phyloP scores from a whole-genome alignment of 2,888 invertebrate species.

The Latheticus oryzae region DNA sequence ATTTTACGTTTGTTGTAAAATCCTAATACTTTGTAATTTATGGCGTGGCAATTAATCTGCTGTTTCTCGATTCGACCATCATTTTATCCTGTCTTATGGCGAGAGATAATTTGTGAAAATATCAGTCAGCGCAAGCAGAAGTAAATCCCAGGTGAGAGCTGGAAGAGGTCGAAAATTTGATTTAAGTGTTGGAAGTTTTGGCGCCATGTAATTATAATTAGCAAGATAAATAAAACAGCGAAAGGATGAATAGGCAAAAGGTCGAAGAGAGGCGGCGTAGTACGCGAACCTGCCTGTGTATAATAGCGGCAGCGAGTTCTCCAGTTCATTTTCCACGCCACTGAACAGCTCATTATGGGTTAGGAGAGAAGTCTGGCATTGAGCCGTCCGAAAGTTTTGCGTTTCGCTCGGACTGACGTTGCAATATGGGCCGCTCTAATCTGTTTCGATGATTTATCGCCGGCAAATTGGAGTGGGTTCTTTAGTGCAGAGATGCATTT shows the following conservation, averaged over 20 bases:
- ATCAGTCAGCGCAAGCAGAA: slow-evolving; percentile 27
- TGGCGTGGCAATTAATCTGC: slow-evolving; percentile 23
- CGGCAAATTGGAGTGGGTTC: slow-evolving; percentile 41
- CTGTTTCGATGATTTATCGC: slow-evolving; percentile 47
- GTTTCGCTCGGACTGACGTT: slow-evolving; percentile 45
- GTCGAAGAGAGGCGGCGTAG: slow-evolving; percentile 36
- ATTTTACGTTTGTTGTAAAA: slow-evolving; percentile 1
- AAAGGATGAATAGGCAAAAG: slow-evolving; percentile 40
- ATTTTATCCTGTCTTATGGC: slow-evolving; percentile 4
- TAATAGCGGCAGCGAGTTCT: slow-evolving; percentile 44
- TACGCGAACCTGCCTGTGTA: slow-evolving; percentile 40
- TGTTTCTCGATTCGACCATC: slow-evolving; percentile 20
- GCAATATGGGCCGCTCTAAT: slow-evolving; percentile 49
- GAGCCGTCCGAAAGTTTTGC: slow-evolving; percentile 42
- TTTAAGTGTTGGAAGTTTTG: slow-evolving; percentile 37
- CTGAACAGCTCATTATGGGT: slow-evolving; percentile 60
- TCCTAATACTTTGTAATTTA: slow-evolving; percentile 29
- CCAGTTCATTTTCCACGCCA: slow-evolving; percentile 63
- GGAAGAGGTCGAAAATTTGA: slow-evolving; percentile 28
- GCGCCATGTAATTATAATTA: slow-evolving; percentile 49
- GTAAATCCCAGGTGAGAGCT: not conserved
- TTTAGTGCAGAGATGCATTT: slow-evolving; percentile 47
- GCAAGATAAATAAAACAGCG: slow-evolving; percentile 49
- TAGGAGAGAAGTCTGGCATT: slow-evolving; percentile 38
- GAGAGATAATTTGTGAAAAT: slow-evolving; percentile 29